A percentile compares a stretch with the other conserved stretches of the same genome.
Evolutionary conservation across 2,888 invertebrate species (phyloP).

Genomic region (Acronicta leporina): DNA sequence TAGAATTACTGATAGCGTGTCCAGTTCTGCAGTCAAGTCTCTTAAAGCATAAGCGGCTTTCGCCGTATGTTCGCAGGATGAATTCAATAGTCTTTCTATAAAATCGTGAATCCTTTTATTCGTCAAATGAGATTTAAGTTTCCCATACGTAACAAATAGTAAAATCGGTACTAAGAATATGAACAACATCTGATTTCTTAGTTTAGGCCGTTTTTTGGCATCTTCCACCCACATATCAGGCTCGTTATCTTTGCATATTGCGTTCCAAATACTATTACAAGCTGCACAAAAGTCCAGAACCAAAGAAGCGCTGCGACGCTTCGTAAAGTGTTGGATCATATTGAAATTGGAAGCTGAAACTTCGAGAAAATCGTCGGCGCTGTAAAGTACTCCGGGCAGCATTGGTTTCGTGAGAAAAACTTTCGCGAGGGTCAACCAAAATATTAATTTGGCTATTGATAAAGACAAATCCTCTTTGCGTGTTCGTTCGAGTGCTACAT

Average conservation of each 20-base stretch:
- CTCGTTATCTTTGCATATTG: constrained; percentile 67
- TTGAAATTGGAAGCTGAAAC: constrained; percentile 74
- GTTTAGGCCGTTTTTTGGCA: constrained; percentile 67
- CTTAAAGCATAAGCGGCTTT: constrained; percentile 90
- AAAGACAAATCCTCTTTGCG: constrained; percentile 82
- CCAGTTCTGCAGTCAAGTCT: constrained; percentile 83
- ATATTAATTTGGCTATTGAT: constrained; percentile 84
- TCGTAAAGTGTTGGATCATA: constrained; percentile 67
- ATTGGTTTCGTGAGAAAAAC: constrained; percentile 72
- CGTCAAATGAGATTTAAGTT: constrained; percentile 60
- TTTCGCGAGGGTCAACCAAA: constrained; percentile 80
- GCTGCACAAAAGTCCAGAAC: constrained; percentile 76
- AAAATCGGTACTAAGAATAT: constrained; percentile 91
- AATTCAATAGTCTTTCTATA: constrained; percentile 89
- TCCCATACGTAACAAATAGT: constrained; percentile 68
- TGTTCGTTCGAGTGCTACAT: constrained; percentile 75
- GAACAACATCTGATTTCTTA: constrained; percentile 90
- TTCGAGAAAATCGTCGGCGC: constrained; percentile 75
- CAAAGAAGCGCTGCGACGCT: constrained; percentile 67
- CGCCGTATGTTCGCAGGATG: constrained; percentile 90
- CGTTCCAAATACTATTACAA: constrained; percentile 73
- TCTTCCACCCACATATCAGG: constrained; percentile 51
- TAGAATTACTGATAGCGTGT: constrained; percentile 80
- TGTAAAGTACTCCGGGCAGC: constrained; percentile 70
- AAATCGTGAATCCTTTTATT: constrained; percentile 90